phyloP scores from a whole-genome alignment of 2,888 invertebrate genomes.

The Torymus auratus region DNA sequence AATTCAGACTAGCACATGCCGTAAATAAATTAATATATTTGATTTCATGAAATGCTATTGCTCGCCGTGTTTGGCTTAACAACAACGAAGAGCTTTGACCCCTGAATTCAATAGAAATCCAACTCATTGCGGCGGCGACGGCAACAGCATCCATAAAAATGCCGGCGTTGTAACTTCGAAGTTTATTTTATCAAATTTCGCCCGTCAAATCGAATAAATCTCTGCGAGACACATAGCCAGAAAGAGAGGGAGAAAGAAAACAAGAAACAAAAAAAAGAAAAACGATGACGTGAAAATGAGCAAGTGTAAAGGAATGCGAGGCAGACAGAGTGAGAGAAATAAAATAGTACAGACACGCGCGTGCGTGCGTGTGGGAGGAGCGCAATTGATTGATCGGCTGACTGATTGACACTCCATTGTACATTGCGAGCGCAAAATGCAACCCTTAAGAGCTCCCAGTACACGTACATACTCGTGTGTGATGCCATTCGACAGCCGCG shows the following conservation, averaged over 20 bases:
- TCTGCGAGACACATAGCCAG: not conserved
- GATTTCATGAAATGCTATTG: too few relatives aligned
- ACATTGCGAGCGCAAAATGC: not conserved
- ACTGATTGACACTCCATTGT: constrained; percentile 46
- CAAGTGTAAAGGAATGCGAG: not conserved
- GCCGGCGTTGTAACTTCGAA: not conserved
- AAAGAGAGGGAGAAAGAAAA: constrained; percentile 5
- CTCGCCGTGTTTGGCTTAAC: too few relatives aligned
- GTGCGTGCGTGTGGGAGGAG: not conserved
- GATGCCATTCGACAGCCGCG: too few relatives aligned
- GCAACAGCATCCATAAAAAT: too few relatives aligned
- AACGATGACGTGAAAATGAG: not conserved
- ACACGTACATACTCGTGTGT: too few relatives aligned
- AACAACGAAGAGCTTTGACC: too few relatives aligned
- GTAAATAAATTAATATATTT: too few relatives aligned
- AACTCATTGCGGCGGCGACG: too few relatives aligned
- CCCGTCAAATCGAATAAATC: constrained; percentile 32
- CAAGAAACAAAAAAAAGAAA: too few relatives aligned
- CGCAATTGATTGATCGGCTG: constrained; percentile 40
- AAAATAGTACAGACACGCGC: constrained; percentile 22
- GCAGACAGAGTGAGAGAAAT: constrained; percentile 23
- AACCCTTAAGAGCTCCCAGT: not conserved
- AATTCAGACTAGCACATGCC: too few relatives aligned
- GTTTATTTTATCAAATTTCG: constrained; percentile 6
- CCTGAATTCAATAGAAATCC: too few relatives aligned